phyloP scores from a whole-genome alignment of 2,113 vertebrate genomes.

The Ammodytes marinus region DNA sequence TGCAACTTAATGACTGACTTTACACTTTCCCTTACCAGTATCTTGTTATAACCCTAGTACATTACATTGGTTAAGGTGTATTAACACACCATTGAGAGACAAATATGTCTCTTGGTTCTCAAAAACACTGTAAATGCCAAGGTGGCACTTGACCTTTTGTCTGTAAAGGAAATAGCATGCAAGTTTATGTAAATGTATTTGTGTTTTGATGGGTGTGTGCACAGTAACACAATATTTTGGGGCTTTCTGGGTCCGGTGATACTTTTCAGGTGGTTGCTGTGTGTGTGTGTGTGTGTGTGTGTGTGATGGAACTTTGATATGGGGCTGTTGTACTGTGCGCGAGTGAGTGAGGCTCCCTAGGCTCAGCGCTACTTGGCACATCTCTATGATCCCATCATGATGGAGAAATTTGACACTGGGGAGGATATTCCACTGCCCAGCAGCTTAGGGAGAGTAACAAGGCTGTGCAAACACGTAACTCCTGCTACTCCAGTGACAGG shows the following conservation, averaged over 20 bases:
- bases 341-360: conserved; percentile 62
- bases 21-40: not conserved
- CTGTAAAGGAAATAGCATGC: conserved; percentile 31
- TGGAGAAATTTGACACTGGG: conserved; percentile 74
- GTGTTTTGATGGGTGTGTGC: conserved; percentile 23
- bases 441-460: conserved; percentile 58
- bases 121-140: conserved; percentile 18
- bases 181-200: not conserved
- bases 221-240: conserved; percentile 41
- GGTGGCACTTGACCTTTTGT: conserved; percentile 55
- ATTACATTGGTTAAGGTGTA: not conserved
- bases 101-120: conserved; percentile 23
- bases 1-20: not conserved
- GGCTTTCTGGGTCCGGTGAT: conserved; percentile 46
- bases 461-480: conserved; percentile 52
- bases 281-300: conserved; percentile 41
- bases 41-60: conserved; percentile 8
- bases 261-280: conserved; percentile 65
- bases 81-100: not conserved
- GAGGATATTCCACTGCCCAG: conserved; percentile 75
- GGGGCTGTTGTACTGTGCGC: conserved; percentile 26
- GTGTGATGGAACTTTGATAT: conserved; percentile 69
- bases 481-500: conserved; percentile 49
- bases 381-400: conserved; percentile 69
- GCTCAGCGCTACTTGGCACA: conserved; percentile 70